Conservation (phyloP, 2,113 vertebrate species). For the Bubo bubo region DNA sequence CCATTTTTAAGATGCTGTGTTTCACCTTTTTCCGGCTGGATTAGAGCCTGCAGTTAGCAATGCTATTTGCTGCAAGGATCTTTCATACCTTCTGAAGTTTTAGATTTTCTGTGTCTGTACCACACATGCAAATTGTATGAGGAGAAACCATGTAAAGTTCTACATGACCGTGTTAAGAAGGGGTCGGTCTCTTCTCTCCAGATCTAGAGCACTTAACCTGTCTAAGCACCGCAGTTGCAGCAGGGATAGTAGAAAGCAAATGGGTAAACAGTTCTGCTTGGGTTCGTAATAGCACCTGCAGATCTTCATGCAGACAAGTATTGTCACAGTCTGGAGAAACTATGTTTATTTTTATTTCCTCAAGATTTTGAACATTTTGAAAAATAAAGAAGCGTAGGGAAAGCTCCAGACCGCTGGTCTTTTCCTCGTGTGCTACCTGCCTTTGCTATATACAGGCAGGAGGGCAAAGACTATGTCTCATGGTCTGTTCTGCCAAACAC, state of each 20-base stretch:
- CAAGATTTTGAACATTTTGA: not conserved
- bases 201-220: not conserved
- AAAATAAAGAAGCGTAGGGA: not conserved
- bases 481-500: not conserved
- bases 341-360: not conserved
- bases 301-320: not conserved
- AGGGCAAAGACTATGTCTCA: not conserved
- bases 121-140: not conserved
- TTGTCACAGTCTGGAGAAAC: not conserved
- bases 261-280: not conserved
- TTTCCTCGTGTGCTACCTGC: not conserved
- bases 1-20: not conserved
- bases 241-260: not conserved
- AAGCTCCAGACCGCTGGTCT: not conserved
- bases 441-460: not conserved
- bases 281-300: not conserved
- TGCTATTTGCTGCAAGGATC: not conserved
- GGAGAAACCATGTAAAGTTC: not conserved
- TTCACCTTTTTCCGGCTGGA: not conserved
- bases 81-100: not conserved
- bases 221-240: not conserved
- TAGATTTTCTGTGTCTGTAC: not conserved
- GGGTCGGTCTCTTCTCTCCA: not conserved
- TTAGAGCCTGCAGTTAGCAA: not conserved
- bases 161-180: fast-evolving